A percentile compares a stretch with the other conserved stretches of the same genome.
phyloP scores from a whole-genome alignment of 1,140 invertebrate genomes.

The Lucilia cuprina region DNA sequence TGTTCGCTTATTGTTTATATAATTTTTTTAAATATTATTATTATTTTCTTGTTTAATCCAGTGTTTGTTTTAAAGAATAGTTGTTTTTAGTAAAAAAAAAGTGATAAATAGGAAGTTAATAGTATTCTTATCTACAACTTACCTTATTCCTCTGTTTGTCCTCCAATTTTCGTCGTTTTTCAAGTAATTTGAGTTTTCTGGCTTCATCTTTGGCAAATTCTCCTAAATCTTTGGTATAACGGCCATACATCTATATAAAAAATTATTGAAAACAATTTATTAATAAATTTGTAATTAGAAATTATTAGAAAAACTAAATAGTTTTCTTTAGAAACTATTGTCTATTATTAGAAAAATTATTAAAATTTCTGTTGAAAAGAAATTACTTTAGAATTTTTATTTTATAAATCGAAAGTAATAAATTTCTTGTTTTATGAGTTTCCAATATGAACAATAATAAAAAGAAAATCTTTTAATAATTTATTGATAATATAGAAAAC shows the following conservation, averaged over 20 bases:
- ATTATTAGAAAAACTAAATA: too few relatives aligned
- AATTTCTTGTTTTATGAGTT: too few relatives aligned
- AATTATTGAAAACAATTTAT: background rate
- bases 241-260: constrained; percentile 91
- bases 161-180: constrained; percentile 78
- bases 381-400: too few relatives aligned
- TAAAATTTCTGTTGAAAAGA: too few relatives aligned
- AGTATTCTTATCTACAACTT: constrained; percentile 49
- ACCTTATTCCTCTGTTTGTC: constrained; percentile 72
- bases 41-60: background rate
- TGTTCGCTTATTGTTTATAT: background rate
- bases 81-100: background rate
- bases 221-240: constrained; percentile 92
- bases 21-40: background rate
- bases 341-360: background rate
- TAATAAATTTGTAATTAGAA: background rate
- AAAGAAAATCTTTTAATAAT: too few relatives aligned
- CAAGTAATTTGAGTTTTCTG: constrained; percentile 74
- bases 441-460: too few relatives aligned
- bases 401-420: too few relatives aligned
- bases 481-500: too few relatives aligned
- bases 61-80: background rate
- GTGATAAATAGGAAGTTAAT: background rate
- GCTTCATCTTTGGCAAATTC: constrained; percentile 93
- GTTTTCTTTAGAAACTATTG: too few relatives aligned